Conservation (phyloP, 2,797 vertebrate genomes). For the Lacerta viridis region DNA sequence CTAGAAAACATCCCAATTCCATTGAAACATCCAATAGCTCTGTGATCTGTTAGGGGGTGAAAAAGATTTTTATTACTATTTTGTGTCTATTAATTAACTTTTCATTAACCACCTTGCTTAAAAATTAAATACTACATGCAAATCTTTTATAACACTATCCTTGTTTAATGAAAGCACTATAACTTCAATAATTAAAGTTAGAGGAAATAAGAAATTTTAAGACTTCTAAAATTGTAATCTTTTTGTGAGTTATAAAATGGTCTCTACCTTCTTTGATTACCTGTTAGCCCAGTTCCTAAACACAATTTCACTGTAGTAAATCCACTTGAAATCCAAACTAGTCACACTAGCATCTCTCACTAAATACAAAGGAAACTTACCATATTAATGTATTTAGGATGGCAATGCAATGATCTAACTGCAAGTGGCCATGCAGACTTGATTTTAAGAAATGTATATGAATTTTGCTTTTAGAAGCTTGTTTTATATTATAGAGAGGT, state of each 20-base stretch:
- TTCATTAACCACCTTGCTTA: conserved; percentile 24
- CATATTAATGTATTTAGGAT: not conserved
- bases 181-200: conserved; percentile 40
- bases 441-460: no score
- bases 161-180: conserved; percentile 12
- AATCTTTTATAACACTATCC: conserved; percentile 8
- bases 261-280: not conserved
- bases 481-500: not conserved
- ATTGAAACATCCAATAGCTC: conserved; percentile 94
- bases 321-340: not conserved
- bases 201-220: not conserved
- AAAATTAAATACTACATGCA: conserved; percentile 2
- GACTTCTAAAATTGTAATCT: not conserved
- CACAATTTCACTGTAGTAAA: not conserved
- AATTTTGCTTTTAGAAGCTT: not conserved
- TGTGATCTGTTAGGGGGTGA: conserved; percentile 84
- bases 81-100: not conserved
- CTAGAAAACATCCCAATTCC: conserved; percentile 98
- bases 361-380: not conserved
- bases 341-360: not conserved
- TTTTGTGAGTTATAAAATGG: not conserved
- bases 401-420: not conserved
- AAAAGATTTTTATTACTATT: conserved; percentile 47
- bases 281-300: not conserved
- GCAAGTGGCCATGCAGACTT: not conserved